phyloP scores from a whole-genome alignment of 1,140 invertebrate species.

The Ostrea edulis region DNA sequence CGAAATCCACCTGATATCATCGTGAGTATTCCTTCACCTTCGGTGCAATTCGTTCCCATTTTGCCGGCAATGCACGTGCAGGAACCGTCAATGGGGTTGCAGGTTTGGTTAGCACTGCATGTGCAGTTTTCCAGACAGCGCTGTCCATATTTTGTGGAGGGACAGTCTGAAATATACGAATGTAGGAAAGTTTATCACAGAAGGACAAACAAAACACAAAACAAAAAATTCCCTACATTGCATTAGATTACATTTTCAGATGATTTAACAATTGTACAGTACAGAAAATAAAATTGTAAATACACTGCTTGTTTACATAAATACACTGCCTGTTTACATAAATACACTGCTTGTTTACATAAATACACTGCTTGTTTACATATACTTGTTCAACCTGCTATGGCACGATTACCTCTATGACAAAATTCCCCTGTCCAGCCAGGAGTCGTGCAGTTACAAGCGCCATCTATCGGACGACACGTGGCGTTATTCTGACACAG shows the following conservation, averaged over 20 bases:
- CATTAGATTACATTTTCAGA: too few species aligned
- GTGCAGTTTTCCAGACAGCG: background rate
- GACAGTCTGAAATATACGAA: slow-evolving; percentile 5
- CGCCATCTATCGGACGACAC: slow-evolving; percentile 38
- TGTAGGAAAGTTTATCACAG: too few species aligned
- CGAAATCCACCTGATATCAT: background rate
- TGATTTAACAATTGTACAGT: too few species aligned
- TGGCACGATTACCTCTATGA: background rate
- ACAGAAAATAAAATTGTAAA: too few species aligned
- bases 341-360: too few species aligned
- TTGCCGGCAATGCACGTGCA: slow-evolving; percentile 2
- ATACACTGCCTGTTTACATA: too few species aligned
- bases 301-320: too few species aligned
- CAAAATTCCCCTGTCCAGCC: slow-evolving; percentile 44
- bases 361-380: too few species aligned
- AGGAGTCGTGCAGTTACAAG: slow-evolving; percentile 44
- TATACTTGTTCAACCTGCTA: too few species aligned
- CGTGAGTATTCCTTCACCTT: background rate
- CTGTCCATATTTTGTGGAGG: background rate
- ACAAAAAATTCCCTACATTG: too few species aligned
- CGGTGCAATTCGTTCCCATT: background rate
- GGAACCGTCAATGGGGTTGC: background rate
- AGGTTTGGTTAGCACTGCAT: background rate
- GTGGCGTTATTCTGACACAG: slow-evolving; percentile 42
- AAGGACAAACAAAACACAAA: too few species aligned